Percentiles rank a stretch among this genome's conserved stretches.
Evolutionary conservation across 2,797 vertebrate species (phyloP).

Genomic region (Clamator glandarius): DNA sequence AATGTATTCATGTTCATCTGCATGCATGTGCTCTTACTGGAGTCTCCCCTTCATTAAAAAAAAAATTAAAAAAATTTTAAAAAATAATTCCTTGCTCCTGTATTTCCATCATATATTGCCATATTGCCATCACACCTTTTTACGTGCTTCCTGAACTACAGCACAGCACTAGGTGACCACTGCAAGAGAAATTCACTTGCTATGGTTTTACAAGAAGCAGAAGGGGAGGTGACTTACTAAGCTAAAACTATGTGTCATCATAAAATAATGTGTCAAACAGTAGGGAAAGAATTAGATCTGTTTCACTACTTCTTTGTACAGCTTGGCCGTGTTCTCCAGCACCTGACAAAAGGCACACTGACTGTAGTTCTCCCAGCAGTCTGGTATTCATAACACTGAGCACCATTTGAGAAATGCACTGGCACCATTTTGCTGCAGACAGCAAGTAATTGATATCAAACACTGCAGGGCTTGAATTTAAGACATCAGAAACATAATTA

Average conservation of each 20-base stretch:
- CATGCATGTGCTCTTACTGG: neutral
- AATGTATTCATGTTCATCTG: neutral
- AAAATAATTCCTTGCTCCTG: neutral
- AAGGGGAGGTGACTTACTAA: neutral
- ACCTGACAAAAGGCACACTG: neutral
- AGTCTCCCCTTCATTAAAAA: neutral
- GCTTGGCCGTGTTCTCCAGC: neutral
- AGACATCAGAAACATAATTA: neutral
- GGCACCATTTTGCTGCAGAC: neutral
- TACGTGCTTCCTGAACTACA: neutral
- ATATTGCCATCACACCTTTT: neutral
- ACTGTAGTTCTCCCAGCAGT: neutral
- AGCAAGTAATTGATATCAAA: constrained; percentile 11
- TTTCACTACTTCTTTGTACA: neutral
- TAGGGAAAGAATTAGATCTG: neutral
- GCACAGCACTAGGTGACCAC: neutral
- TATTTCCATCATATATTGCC: neutral
- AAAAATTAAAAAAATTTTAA: neutral
- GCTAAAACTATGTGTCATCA: neutral
- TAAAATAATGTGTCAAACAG: neutral
- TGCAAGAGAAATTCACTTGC: neutral
- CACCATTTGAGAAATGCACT: neutral
- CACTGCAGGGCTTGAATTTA: rapidly evolving
- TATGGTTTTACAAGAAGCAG: neutral
- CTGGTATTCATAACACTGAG: neutral